Evolutionary conservation across 2,888 invertebrate species (phyloP).

Genomic region (Anthoptus insignis): DNA sequence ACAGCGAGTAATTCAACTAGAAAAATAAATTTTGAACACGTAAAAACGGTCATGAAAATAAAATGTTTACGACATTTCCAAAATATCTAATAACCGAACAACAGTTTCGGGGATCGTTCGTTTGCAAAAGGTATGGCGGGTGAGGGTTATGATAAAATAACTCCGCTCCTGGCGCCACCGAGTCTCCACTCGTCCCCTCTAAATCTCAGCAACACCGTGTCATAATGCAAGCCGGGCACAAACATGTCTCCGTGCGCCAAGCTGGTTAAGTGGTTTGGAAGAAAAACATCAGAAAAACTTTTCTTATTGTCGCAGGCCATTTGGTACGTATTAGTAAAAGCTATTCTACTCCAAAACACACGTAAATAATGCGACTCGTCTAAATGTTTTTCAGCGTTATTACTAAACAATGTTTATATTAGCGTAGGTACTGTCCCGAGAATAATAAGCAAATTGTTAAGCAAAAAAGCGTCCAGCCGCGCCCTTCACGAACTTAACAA

Average conservation of each 20-base stretch:
- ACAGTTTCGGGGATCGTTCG: conserved; percentile 15
- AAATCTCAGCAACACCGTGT: conserved; percentile 85
- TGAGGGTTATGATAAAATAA: conserved; percentile 66
- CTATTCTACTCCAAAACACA: too few species aligned
- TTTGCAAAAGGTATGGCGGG: conserved; percentile 52
- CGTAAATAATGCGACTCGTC: conserved; percentile 19
- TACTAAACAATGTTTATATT: conserved; percentile 39
- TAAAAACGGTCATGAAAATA: too few species aligned
- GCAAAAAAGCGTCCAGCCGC: conserved; percentile 53
- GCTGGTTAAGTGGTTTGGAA: conserved; percentile 87
- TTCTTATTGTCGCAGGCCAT: conserved; percentile 82
- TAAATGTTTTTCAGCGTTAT: conserved; percentile 41
- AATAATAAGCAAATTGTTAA: conserved; percentile 51
- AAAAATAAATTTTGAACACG: too few species aligned
- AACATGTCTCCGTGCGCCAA: conserved; percentile 86
- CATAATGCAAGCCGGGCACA: conserved; percentile 86
- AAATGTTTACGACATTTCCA: not conserved
- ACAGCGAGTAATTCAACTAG: too few species aligned
- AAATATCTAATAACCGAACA: conserved; percentile 26
- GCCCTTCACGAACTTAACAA: conserved; percentile 60
- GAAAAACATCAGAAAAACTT: conserved; percentile 86
- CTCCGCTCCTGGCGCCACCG: conserved; percentile 70
- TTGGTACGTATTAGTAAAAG: conserved; percentile 65
- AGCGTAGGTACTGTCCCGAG: conserved; percentile 30
- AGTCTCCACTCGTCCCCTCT: conserved; percentile 84